Evolutionary conservation across 1,140 invertebrate genomes (phyloP).

Genomic region (Zophobas atratus): DNA sequence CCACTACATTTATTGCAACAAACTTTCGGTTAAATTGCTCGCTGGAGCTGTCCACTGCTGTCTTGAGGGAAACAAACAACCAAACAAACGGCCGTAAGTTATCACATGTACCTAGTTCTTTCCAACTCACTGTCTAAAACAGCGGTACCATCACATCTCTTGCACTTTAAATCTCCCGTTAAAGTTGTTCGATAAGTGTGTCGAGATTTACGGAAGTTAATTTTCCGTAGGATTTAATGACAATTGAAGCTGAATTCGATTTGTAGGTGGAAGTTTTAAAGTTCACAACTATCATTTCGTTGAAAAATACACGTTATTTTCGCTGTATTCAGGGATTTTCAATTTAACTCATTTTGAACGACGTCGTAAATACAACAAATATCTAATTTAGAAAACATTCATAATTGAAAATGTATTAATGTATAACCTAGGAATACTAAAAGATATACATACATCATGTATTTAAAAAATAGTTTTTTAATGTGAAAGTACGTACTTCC

Average conservation of each 20-base stretch:
- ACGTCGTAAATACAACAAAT: too few species aligned
- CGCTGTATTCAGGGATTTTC: neutral
- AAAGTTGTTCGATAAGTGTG: neutral
- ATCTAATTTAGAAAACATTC: too few species aligned
- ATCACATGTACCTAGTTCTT: slow-evolving; percentile 47
- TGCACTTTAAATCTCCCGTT: slow-evolving; percentile 16
- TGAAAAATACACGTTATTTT: neutral
- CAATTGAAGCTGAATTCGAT: neutral
- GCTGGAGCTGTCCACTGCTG: slow-evolving; percentile 45
- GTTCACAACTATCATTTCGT: too few species aligned
- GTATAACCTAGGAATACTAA: too few species aligned
- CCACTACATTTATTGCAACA: slow-evolving; percentile 37
- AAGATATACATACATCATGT: too few species aligned
- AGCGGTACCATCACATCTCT: slow-evolving; percentile 17
- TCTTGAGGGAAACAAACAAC: slow-evolving; percentile 43
- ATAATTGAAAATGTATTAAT: too few species aligned
- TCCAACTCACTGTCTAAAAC: slow-evolving; percentile 45
- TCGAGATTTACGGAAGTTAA: slow-evolving; percentile 15
- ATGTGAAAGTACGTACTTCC: too few species aligned
- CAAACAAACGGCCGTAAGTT: slow-evolving; percentile 51
- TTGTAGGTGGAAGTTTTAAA: too few species aligned
- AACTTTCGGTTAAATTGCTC: slow-evolving; percentile 49
- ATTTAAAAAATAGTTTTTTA: too few species aligned
- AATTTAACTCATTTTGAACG: too few species aligned
- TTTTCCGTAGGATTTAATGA: slow-evolving; percentile 1